These are phyloP conservation scores for Dermatemys mawii DNA, from an alignment of 2,113 vertebrate genomes.

Conservation along the genomic window DNA sequence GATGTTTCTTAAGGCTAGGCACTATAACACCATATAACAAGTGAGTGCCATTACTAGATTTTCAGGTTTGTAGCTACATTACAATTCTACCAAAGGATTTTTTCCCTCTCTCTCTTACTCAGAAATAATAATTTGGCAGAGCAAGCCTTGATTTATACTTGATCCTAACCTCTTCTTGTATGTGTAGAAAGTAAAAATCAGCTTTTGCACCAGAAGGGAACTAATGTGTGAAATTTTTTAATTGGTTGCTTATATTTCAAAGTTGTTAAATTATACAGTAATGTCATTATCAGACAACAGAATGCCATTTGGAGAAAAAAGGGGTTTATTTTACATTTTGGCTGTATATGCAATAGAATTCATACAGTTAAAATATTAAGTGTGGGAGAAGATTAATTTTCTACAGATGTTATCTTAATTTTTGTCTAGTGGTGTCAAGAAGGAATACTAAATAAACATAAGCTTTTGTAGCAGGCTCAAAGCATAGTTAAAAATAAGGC, in stretches of 20 bases:
- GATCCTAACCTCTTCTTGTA: conserved; percentile 29
- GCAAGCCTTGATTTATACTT: conserved; percentile 49
- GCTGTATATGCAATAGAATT: conserved; percentile 17
- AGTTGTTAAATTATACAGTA: conserved; percentile 66
- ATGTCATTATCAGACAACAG: conserved; percentile 44
- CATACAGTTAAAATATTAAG: neutral
- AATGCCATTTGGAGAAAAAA: conserved; percentile 39
- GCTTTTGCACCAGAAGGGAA: conserved; percentile 57
- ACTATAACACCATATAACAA: neutral
- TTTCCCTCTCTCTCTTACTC: conserved; percentile 18
- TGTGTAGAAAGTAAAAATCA: conserved; percentile 17
- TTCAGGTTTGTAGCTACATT: neutral
- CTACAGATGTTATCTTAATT: neutral
- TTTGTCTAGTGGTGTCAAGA: neutral
- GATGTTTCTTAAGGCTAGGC: neutral
- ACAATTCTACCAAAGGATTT: neutral
- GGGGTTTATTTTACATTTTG: conserved; percentile 51
- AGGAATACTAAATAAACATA: neutral
- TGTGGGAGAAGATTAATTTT: neutral
- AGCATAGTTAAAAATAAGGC: neutral
- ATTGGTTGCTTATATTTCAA: conserved; percentile 73
- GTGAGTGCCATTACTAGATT: neutral
- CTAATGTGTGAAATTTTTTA: conserved; percentile 56
- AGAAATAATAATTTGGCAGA: conserved; percentile 18
- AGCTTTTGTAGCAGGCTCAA: neutral